phyloP scores from a whole-genome alignment of 2,113 vertebrate species.

The Pantherophis guttatus region DNA sequence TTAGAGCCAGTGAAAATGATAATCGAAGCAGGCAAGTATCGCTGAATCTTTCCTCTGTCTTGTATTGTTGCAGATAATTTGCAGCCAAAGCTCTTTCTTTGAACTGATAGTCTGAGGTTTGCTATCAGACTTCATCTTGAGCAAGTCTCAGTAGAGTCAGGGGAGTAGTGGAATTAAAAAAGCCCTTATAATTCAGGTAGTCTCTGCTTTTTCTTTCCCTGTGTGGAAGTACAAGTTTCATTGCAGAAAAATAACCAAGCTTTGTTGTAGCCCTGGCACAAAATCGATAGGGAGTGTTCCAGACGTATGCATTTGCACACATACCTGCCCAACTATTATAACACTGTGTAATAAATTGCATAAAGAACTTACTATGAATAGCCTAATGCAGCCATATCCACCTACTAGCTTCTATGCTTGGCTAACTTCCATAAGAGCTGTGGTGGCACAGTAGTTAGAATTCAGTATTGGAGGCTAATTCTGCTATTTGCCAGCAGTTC shows the following conservation, averaged over 20 bases:
- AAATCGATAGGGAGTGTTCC: background rate
- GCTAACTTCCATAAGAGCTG: background rate
- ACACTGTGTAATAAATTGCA: background rate
- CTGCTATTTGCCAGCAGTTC: background rate
- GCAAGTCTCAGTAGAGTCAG: slow-evolving; percentile 51
- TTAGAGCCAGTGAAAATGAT: slow-evolving; percentile 65
- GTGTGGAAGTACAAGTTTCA: slow-evolving; percentile 32
- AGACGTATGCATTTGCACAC: background rate
- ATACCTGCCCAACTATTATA: background rate
- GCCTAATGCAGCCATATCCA: background rate
- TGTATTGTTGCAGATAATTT: slow-evolving; percentile 43
- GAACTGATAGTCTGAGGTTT: slow-evolving; percentile 44
- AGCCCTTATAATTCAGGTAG: slow-evolving; percentile 18
- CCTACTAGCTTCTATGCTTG: background rate
- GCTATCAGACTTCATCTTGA: slow-evolving; percentile 50
- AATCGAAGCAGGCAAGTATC: slow-evolving; percentile 41
- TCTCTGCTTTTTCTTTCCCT: background rate
- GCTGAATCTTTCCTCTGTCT: slow-evolving; percentile 55
- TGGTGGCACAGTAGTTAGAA: background rate
- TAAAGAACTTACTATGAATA: background rate
- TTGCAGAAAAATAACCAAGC: slow-evolving; percentile 28
- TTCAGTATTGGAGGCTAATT: background rate
- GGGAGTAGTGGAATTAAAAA: slow-evolving; percentile 47
- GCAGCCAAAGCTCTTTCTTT: slow-evolving; percentile 55
- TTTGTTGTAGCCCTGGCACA: slow-evolving; percentile 9